These are phyloP conservation scores for Euzetes globulus DNA, from an alignment of 2,888 invertebrate genomes.

Conservation along the genomic window DNA sequence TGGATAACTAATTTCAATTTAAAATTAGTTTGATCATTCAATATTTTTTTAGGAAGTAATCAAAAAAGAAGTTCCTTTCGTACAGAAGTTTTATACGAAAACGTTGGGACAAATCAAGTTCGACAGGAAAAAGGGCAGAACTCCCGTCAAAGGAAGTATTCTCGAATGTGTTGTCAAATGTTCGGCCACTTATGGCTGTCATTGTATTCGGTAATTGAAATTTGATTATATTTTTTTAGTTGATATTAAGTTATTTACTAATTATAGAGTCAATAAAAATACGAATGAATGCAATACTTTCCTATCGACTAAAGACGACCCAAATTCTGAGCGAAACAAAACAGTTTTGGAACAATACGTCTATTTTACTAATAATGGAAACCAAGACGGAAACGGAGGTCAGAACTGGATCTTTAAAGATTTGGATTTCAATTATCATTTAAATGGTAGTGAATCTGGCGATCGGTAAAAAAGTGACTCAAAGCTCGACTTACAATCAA, in stretches of 20 bases:
- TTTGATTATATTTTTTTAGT: background rate
- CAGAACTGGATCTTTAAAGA: background rate
- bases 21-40: background rate
- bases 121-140: background rate
- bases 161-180: slow-evolving; percentile 15
- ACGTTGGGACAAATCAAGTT: slow-evolving; percentile 7
- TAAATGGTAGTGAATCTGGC: slow-evolving; percentile 38
- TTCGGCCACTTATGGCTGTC: slow-evolving; percentile 16
- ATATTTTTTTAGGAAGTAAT: background rate
- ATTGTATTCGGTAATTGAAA: slow-evolving; percentile 19
- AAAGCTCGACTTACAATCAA: slow-evolving; percentile 41
- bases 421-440: background rate
- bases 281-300: slow-evolving; percentile 15
- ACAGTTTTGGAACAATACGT: background rate
- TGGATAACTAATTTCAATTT: background rate
- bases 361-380: background rate
- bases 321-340: background rate
- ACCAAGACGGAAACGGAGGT: background rate
- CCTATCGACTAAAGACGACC: background rate
- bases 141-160: background rate
- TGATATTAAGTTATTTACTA: no score
- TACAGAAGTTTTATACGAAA: slow-evolving; percentile 14
- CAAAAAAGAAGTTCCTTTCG: background rate
- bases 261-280: background rate
- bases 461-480: slow-evolving; percentile 39